Conservation (phyloP, 2,888 invertebrate species). For the Kuschelorhynchus macadamiae region DNA sequence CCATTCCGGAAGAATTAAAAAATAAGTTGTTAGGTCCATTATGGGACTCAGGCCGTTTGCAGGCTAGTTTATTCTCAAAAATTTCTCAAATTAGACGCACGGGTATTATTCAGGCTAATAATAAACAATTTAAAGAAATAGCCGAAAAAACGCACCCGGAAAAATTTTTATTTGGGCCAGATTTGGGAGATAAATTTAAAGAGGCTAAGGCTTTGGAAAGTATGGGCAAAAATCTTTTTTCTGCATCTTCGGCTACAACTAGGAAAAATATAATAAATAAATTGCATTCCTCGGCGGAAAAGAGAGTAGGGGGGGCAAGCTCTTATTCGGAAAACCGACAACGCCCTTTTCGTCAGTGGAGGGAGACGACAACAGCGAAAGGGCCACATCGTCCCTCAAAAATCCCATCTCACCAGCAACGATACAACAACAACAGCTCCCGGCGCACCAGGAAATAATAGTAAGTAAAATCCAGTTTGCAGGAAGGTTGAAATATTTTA, state of each 20-base stretch:
- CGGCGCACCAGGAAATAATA: no score
- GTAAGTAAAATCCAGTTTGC: not conserved
- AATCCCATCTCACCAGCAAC: not conserved
- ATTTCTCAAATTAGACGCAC: conserved; percentile 7
- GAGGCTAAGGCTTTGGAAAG: not conserved
- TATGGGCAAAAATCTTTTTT: not conserved
- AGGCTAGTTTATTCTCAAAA: not conserved
- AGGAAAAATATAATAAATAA: not conserved
- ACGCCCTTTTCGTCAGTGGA: not conserved
- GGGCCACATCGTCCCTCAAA: no score
- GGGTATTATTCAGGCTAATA: conserved; percentile 7
- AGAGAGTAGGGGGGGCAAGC: not conserved
- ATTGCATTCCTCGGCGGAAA: not conserved
- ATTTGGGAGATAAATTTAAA: not conserved
- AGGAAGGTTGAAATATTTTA: not conserved
- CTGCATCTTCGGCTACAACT: not conserved
- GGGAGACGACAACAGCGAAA: no score
- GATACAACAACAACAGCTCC: not conserved
- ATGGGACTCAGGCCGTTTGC: conserved; percentile 4
- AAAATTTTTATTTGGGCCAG: not conserved
- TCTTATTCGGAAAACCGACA: no score
- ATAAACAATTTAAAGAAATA: conserved; percentile 5
- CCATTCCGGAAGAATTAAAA: not conserved
- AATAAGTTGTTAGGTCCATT: not conserved
- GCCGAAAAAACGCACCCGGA: not conserved